Conservation (phyloP, 2,888 invertebrate genomes). For the Gari tellinella region DNA sequence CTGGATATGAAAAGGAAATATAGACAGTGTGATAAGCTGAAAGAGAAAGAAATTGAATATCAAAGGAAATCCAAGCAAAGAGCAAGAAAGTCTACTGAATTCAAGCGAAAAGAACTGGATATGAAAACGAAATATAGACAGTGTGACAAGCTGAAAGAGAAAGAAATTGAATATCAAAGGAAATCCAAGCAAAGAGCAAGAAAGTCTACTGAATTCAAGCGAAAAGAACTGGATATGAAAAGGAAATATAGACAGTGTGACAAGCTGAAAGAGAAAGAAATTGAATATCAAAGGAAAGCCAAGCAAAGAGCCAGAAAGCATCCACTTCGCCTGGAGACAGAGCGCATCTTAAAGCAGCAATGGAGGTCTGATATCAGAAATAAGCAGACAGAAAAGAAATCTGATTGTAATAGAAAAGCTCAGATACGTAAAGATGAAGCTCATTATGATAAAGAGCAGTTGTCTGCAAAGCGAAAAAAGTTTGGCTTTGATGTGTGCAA, state of each 20-base stretch:
- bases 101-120: conserved; percentile 2
- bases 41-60: background rate
- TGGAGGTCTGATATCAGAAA: background rate
- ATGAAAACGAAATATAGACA: background rate
- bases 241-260: background rate
- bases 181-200: too few relatives aligned
- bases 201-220: background rate
- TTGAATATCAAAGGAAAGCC: background rate
- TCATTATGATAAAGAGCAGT: background rate
- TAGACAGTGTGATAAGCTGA: conserved; percentile 1
- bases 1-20: background rate
- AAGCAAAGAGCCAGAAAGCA: conserved; percentile 7
- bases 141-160: conserved; percentile 3
- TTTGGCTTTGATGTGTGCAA: background rate
- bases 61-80: background rate
- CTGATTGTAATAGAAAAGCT: background rate
- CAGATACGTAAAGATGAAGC: background rate
- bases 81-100: conserved; percentile 7
- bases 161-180: conserved; percentile 4
- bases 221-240: background rate
- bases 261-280: background rate
- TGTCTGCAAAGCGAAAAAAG: background rate
- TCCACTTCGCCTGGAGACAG: conserved; percentile 1
- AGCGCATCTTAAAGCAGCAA: conserved; percentile 15
- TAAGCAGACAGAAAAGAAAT: background rate